Conservation (phyloP, 2,888 invertebrate species). For the Theretra japonica region DNA sequence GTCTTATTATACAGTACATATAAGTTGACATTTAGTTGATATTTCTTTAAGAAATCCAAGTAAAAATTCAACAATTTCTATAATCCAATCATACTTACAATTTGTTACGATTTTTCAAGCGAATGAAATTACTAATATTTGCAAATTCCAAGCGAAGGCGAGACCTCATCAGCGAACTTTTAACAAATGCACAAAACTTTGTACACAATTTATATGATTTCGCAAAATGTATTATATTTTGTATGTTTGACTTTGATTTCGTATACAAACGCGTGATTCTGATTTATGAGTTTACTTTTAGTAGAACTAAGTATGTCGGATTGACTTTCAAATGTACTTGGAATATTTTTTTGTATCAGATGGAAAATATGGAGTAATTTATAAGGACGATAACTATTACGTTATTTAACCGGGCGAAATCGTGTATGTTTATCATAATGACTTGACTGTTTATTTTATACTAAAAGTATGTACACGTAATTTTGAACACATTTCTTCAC, state of each 20-base stretch:
- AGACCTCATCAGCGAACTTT: conserved; percentile 28
- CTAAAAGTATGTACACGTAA: no score
- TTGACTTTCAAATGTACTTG: not conserved
- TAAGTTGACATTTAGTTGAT: no score
- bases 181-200: conserved; percentile 27
- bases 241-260: conserved; percentile 25
- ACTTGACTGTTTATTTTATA: no score
- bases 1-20: no score
- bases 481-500: no score
- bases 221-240: conserved; percentile 9
- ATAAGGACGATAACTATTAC: no score
- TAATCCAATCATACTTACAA: not conserved
- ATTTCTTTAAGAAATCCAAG: no score
- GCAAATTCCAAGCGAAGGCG: conserved; percentile 25
- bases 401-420: no score
- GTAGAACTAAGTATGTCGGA: not conserved
- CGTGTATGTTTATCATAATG: no score
- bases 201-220: conserved; percentile 26
- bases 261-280: conserved; percentile 22
- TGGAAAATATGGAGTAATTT: no score
- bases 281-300: conserved; percentile 28
- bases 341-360: not conserved
- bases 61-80: not conserved
- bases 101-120: conserved; percentile 8
- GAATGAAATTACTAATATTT: conserved; percentile 27